Percentiles rank a stretch among this genome's conserved stretches.
These are phyloP conservation scores for Lycocerus yunnanus DNA, from an alignment of 2,888 invertebrate species.

Conservation along the genomic window DNA sequence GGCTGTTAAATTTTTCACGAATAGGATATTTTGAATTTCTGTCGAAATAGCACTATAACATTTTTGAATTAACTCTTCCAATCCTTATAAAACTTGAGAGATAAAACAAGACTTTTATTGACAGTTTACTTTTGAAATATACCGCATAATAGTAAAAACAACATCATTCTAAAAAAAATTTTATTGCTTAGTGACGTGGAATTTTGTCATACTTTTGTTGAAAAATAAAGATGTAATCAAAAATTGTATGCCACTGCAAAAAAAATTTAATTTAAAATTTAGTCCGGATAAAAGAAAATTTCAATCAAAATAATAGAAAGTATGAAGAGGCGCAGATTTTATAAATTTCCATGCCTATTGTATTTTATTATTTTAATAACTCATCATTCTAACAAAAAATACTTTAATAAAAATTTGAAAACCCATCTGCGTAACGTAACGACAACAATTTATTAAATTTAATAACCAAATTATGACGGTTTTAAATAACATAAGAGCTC, in stretches of 20 bases:
- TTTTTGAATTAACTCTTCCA: neutral
- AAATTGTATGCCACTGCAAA: neutral
- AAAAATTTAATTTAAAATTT: neutral
- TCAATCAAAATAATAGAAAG: neutral
- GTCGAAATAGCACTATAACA: neutral
- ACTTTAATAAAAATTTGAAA: too few species aligned
- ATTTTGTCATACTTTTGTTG: neutral
- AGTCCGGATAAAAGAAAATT: neutral
- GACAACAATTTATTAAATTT: too few species aligned
- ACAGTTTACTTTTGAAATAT: neutral
- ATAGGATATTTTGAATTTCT: neutral
- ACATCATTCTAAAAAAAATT: neutral
- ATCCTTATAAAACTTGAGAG: neutral
- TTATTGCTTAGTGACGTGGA: neutral
- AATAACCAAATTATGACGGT: too few species aligned
- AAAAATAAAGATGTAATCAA: neutral
- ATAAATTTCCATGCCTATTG: neutral
- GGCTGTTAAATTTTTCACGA: neutral
- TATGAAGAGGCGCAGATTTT: neutral
- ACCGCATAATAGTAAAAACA: neutral
- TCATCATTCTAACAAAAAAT: too few species aligned
- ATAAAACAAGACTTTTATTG: neutral
- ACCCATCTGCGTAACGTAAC: too few species aligned
- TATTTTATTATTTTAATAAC: too few species aligned
- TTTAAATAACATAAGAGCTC: too few species aligned